Percentiles rank a stretch among this genome's conserved stretches.
These are phyloP conservation scores for Emydocephalus ijimae DNA, from an alignment of 2,113 vertebrate species.

Conservation along the genomic window DNA sequence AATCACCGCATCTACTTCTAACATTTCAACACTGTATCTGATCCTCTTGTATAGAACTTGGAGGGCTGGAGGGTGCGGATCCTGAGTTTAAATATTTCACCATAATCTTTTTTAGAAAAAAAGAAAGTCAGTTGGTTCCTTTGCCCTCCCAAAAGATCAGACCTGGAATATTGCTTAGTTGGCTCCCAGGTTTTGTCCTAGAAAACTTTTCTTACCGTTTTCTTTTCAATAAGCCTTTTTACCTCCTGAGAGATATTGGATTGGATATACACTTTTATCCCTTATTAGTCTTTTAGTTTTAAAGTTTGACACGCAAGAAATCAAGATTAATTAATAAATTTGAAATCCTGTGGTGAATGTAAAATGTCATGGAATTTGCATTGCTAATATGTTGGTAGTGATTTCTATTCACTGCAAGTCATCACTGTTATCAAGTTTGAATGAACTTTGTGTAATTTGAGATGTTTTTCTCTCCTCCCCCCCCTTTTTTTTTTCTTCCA, in stretches of 20 bases:
- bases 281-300: background rate
- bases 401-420: background rate
- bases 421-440: background rate
- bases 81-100: conserved; percentile 8
- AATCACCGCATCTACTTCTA: conserved; percentile 45
- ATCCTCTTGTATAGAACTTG: conserved; percentile 27
- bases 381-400: background rate
- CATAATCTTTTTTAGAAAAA: background rate
- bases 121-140: background rate
- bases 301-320: background rate
- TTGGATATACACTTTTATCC: background rate
- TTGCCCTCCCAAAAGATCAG: background rate
- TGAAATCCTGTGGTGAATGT: background rate
- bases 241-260: too few species aligned
- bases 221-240: background rate
- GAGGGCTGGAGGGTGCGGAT: conserved; percentile 18
- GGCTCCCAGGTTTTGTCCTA: background rate
- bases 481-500: conserved; percentile 59
- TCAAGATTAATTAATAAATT: background rate
- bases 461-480: background rate
- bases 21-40: conserved; percentile 35
- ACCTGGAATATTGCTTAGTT: background rate
- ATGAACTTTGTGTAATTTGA: background rate
- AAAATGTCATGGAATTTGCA: background rate
- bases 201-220: background rate